phyloP scores from a whole-genome alignment of 2,797 vertebrate species.

The Triplophysa bombifrons region DNA sequence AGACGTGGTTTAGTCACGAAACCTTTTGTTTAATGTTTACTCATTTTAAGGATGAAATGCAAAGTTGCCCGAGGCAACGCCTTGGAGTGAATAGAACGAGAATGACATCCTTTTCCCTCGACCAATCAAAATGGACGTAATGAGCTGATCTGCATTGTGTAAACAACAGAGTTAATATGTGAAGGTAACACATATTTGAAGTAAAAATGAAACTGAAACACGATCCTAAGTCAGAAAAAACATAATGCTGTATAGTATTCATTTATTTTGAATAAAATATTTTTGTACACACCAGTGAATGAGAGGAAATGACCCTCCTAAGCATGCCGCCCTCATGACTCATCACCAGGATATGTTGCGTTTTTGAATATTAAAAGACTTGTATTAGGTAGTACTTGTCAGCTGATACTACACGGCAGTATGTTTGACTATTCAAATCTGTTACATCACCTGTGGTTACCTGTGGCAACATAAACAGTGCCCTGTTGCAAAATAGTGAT shows the following conservation, averaged over 20 bases:
- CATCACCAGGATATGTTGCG: background rate
- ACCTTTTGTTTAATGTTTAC: slow-evolving; percentile 41
- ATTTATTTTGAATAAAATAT: background rate
- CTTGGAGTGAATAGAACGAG: background rate
- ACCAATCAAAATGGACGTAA: slow-evolving; percentile 1
- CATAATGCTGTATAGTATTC: background rate
- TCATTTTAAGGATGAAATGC: slow-evolving; percentile 15
- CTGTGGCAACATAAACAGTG: slow-evolving; percentile 31
- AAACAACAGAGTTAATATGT: background rate
- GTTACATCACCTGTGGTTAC: slow-evolving; percentile 31
- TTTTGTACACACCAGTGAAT: background rate
- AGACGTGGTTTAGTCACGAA: slow-evolving; percentile 5
- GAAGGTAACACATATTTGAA: background rate
- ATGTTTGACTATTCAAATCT: slow-evolving; percentile 50
- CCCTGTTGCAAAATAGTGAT: slow-evolving; percentile 30
- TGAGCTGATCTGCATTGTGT: slow-evolving; percentile 2
- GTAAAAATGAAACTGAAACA: background rate
- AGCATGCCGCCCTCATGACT: background rate
- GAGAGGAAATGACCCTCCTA: background rate
- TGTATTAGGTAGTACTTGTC: background rate
- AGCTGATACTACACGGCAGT: background rate
- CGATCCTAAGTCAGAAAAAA: background rate
- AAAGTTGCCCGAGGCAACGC: background rate
- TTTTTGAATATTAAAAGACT: background rate
- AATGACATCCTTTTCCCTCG: background rate